Percentiles rank a stretch among this genome's conserved stretches.
These are phyloP conservation scores for Coptodon rendalli DNA, from an alignment of 2,113 vertebrate genomes.

Conservation along the genomic window DNA sequence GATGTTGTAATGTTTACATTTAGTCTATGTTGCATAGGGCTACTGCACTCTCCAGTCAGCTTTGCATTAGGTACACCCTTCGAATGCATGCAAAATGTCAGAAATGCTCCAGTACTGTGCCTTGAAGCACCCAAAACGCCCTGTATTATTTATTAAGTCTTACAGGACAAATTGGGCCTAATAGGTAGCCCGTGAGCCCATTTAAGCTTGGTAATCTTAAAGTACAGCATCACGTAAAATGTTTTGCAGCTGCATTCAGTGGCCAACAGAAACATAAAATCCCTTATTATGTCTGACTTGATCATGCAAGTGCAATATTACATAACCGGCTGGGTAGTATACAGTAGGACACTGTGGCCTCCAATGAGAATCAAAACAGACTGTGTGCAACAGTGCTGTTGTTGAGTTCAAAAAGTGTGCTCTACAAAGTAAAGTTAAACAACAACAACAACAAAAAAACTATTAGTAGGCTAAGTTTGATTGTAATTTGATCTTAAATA, in stretches of 20 bases:
- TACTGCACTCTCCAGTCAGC: background rate
- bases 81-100: background rate
- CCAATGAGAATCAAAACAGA: conserved; percentile 10
- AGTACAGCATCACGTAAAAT: background rate
- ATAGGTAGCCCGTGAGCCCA: background rate
- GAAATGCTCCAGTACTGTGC: background rate
- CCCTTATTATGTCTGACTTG: background rate
- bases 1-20: conserved; percentile 76
- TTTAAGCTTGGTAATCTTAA: background rate
- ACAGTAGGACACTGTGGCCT: conserved; percentile 44
- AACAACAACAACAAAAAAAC: background rate
- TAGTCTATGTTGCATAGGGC: conserved; percentile 23
- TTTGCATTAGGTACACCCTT: background rate
- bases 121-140: background rate
- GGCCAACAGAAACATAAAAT: background rate
- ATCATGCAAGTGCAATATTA: conserved; percentile 50
- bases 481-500: background rate
- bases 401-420: background rate
- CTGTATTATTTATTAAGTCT: conserved; percentile 22
- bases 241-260: background rate
- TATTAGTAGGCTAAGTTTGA: background rate
- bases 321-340: conserved; percentile 34
- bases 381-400: background rate
- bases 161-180: conserved; percentile 10
- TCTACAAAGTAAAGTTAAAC: background rate